These are phyloP conservation scores for Todiramphus chloris DNA, from an alignment of 2,113 vertebrate species.

Conservation along the genomic window DNA sequence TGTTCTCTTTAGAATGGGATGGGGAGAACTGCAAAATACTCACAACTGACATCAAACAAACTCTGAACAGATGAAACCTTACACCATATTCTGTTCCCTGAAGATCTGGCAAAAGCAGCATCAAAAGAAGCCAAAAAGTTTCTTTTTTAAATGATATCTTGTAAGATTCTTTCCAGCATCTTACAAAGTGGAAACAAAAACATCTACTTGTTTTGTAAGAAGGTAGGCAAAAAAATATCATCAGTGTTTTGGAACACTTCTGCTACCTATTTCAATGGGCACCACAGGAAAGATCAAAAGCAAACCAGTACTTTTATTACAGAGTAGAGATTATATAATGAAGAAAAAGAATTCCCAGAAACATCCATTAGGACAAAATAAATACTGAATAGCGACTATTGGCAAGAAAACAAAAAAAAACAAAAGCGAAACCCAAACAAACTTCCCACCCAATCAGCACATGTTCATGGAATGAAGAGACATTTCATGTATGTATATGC, in stretches of 20 bases:
- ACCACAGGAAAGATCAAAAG: neutral
- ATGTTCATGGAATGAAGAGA: neutral
- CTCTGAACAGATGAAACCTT: neutral
- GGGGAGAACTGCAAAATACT: neutral
- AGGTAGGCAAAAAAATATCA: neutral
- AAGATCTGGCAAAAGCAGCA: neutral
- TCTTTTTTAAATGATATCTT: neutral
- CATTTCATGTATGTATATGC: neutral
- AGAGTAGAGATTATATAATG: neutral
- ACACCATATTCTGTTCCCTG: neutral
- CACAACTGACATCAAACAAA: neutral
- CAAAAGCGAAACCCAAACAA: neutral
- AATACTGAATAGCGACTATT: neutral
- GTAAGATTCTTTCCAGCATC: neutral
- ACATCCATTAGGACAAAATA: neutral
- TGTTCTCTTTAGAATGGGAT: neutral
- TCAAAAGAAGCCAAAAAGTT: neutral
- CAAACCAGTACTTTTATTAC: neutral
- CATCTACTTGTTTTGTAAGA: neutral
- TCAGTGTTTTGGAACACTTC: neutral
- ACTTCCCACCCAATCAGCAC: neutral
- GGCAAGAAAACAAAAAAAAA: neutral
- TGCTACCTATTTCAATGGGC: neutral
- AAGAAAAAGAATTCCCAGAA: neutral
- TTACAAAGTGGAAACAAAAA: neutral